A percentile compares a stretch with the other conserved stretches of the same genome.
Evolutionary conservation across 2,113 vertebrate genomes (phyloP).

Genomic region (Pituophis catenifer): DNA sequence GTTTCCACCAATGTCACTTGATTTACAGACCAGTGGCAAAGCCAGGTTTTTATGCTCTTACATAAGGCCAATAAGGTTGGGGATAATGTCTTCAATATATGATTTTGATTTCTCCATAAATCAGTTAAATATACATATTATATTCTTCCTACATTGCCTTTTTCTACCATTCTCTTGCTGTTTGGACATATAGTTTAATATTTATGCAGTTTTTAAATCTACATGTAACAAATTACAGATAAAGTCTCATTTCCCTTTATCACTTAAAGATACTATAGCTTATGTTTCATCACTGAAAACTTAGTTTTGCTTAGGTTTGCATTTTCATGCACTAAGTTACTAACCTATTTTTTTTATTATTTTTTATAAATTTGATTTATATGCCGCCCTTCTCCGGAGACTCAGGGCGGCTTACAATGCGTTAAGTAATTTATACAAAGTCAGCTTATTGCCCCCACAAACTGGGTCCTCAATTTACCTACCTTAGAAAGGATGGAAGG

Average conservation of each 20-base stretch:
- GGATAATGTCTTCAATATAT: not conserved
- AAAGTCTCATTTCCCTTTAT: not conserved
- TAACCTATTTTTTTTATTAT: no score
- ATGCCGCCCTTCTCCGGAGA: no score
- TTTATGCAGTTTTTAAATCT: not conserved
- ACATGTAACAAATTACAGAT: not conserved
- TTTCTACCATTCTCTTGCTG: not conserved
- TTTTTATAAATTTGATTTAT: no score
- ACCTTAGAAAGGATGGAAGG: no score
- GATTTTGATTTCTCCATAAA: not conserved
- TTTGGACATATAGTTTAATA: not conserved
- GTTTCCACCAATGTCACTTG: not conserved
- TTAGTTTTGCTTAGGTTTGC: not conserved
- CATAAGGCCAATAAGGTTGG: not conserved
- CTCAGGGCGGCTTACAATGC: no score
- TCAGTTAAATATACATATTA: not conserved
- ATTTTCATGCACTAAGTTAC: not conserved
- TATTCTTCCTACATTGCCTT: not conserved
- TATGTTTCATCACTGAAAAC: not conserved
- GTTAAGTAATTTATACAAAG: no score
- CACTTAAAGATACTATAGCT: not conserved
- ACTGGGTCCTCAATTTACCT: no score
- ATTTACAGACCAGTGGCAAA: not conserved
- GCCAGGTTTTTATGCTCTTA: not conserved
- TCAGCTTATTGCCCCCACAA: no score